A percentile compares a stretch with the other conserved stretches of the same genome.
Conservation (phyloP, 2,888 invertebrate species). For the Diarsia dahlii region DNA sequence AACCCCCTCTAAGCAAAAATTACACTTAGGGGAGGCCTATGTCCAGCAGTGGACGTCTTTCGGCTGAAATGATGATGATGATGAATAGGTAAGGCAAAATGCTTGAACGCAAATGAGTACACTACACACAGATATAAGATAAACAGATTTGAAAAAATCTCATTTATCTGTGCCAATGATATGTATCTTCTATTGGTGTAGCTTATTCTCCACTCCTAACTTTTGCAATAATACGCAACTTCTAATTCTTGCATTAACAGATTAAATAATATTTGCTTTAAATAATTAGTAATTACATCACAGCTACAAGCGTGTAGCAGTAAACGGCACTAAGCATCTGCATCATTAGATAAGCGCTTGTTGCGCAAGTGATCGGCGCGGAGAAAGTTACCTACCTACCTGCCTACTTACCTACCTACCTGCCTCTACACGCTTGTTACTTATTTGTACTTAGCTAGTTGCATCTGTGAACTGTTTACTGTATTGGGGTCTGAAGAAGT, state of each 20-base stretch:
- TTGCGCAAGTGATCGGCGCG: slow-evolving; percentile 58
- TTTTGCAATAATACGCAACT: background rate
- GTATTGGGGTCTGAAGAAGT: too few species aligned
- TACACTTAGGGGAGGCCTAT: too few species aligned
- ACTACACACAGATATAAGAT: too few species aligned
- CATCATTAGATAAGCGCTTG: slow-evolving; percentile 64
- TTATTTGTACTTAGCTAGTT: slow-evolving; percentile 23
- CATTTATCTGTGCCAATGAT: too few species aligned
- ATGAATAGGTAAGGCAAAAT: too few species aligned
- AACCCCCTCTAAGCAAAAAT: too few species aligned
- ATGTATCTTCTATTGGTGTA: too few species aligned
- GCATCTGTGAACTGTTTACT: background rate
- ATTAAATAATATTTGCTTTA: background rate
- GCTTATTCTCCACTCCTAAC: background rate
- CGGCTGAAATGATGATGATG: too few species aligned
- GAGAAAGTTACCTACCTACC: slow-evolving; percentile 52
- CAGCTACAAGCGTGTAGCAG: slow-evolving; percentile 8
- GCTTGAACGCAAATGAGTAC: too few species aligned
- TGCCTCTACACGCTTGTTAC: slow-evolving; percentile 25
- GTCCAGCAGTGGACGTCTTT: too few species aligned
- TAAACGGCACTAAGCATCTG: slow-evolving; percentile 53
- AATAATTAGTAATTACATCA: slow-evolving; percentile 24
- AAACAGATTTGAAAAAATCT: too few species aligned
- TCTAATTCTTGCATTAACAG: too few species aligned
- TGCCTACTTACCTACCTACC: slow-evolving; percentile 2